Evolutionary conservation across 2,888 invertebrate species (phyloP).

Genomic region (Trimorus sp.): DNA sequence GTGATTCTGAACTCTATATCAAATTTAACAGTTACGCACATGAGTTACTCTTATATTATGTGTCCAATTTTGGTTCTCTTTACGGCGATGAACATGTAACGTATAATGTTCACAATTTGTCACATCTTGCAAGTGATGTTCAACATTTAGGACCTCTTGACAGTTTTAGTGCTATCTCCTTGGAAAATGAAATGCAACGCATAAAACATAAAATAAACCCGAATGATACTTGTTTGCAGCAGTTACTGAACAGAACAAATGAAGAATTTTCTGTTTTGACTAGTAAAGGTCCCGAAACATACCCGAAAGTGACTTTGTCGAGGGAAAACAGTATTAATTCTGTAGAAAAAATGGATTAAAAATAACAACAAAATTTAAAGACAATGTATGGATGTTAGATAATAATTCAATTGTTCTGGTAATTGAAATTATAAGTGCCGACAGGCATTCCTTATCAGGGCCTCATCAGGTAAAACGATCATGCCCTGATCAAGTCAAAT

Average conservation of each 20-base stretch:
- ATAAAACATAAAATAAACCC: conserved; percentile 1
- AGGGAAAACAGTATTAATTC: not conserved
- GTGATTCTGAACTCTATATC: not conserved
- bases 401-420: not conserved
- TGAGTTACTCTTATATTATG: conserved; percentile 6
- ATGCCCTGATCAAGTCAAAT: too few relatives aligned
- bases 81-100: conserved; percentile 19
- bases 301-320: not conserved
- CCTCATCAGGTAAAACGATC: too few relatives aligned
- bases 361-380: conserved; percentile 4
- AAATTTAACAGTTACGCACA: not conserved
- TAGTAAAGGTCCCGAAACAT: not conserved
- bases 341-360: not conserved
- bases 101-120: conserved; percentile 24
- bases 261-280: not conserved
- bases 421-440: not conserved
- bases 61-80: not conserved
- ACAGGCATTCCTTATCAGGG: too few relatives aligned
- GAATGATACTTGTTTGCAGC: conserved; percentile 4
- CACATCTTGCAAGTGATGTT: conserved; percentile 9
- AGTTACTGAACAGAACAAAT: conserved; percentile 8
- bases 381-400: conserved; percentile 7
- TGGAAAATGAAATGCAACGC: not conserved
- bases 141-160: conserved; percentile 6
- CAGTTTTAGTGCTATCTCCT: not conserved